Evolutionary conservation across 2,113 vertebrate genomes (phyloP).

Genomic region (Hypomesus transpacificus): DNA sequence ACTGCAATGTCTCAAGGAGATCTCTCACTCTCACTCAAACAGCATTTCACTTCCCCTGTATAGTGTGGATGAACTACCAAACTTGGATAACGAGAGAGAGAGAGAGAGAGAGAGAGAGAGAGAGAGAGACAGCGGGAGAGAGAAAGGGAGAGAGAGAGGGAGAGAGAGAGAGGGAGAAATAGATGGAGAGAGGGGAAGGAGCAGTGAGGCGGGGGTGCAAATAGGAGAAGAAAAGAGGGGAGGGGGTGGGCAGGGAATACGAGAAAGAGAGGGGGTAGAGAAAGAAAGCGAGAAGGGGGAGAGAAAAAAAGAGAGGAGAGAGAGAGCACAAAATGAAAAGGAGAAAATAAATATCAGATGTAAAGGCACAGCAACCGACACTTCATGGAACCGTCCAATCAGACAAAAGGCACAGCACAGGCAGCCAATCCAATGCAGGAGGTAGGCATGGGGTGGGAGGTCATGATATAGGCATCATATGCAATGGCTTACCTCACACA

Average conservation of each 20-base stretch:
- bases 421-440: not conserved
- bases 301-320: constrained; percentile 10
- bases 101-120: not conserved
- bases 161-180: not conserved
- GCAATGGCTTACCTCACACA: too few relatives aligned
- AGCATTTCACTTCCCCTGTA: constrained; percentile 26
- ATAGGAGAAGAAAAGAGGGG: not conserved
- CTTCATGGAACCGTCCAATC: constrained; percentile 49
- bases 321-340: not conserved
- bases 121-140: not conserved
- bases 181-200: not conserved
- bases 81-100: constrained; percentile 17
- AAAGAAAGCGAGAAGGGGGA: constrained; percentile 25
- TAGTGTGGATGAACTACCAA: constrained; percentile 38
- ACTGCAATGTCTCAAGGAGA: not conserved
- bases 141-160: not conserved
- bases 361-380: constrained; percentile 33
- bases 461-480: too few relatives aligned
- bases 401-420: constrained; percentile 3
- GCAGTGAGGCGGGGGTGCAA: not conserved
- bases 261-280: not conserved
- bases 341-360: constrained; percentile 43
- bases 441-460: not conserved
- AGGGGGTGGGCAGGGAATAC: too few relatives aligned
- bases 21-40: constrained; percentile 29